Evolutionary conservation across 2,113 vertebrate species (phyloP), one percentile per base, ranked within the genome.

Genomic region (Neolamprologus sp.): DNA sequence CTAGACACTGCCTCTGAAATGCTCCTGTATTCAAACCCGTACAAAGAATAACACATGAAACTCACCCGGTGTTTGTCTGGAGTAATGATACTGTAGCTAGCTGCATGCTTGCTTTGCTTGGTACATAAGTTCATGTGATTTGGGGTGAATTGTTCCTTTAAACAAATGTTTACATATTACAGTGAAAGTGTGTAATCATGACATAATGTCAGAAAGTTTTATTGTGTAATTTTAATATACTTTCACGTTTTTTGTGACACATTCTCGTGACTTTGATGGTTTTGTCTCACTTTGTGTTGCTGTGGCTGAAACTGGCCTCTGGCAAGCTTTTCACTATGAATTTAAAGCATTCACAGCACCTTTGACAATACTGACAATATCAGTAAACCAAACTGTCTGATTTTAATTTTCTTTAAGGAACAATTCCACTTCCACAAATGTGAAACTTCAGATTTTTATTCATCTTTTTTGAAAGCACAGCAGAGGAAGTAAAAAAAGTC

Each of bases 261-360:
- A 19, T 75, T 19, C 42, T 47, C 0, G 23, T 75, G 71, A 49
- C 42, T n/a, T 80, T 35, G 0, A 26, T 80, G 0, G 19, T 40
- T 40, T 81, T 49, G 19, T 83, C 28, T 65, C 28, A 2, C 11
- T 37, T 55, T 71, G 17, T 65, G 3, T 82, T 23, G 4, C 12
- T 80, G 12, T 2, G 37, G 42, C 40, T 88, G 51, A 60, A 81
- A 78, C 14, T 0, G 6, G 65, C 58, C 53, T 82, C 68, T 78
- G 57, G n/a, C 28, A n/a, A 71, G 5, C 23, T 37, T 60, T 17
- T 80, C 10, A 87, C 79, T 85, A 57, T 87, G 49, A 90, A 85
- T 75, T 82, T 19, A 26, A 16, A 83, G 40, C 23, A 5, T 71
- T 17, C 47, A 53, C 9, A 5, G 23, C 45, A 42, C 71, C 84